Percentiles rank a stretch among this genome's conserved stretches.
Conservation (phyloP, 2,888 invertebrate genomes). For the Ophonus ardosiacus region DNA sequence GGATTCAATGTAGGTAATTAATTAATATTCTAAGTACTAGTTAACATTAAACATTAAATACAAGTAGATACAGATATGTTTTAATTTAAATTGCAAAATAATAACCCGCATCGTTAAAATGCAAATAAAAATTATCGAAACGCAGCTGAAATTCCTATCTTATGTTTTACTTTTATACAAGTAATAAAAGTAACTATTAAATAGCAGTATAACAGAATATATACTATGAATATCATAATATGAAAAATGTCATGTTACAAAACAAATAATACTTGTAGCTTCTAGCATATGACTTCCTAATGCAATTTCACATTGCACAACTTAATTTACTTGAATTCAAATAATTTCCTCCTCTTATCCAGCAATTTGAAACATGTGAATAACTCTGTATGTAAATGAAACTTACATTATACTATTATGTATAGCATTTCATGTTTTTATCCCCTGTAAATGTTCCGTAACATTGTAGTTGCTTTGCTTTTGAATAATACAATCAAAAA, state of each 20-base stretch:
- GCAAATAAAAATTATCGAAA: slow-evolving; percentile 5
- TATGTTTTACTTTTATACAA: neutral
- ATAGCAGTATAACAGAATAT: neutral
- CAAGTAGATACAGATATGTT: neutral
- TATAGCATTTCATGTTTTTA: neutral
- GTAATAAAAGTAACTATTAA: neutral
- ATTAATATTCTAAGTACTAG: too few relatives aligned
- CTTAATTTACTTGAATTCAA: neutral
- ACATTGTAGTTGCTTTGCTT: neutral
- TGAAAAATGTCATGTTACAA: too few relatives aligned
- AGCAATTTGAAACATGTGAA: neutral
- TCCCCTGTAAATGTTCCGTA: neutral
- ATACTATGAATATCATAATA: too few relatives aligned
- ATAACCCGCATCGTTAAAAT: slow-evolving; percentile 1
- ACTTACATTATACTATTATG: neutral
- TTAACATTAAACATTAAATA: too few relatives aligned
- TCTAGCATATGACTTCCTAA: too few relatives aligned
- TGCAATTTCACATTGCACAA: neutral
- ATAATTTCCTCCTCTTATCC: neutral
- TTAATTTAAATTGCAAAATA: neutral
- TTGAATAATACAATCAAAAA: neutral
- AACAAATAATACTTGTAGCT: too few relatives aligned
- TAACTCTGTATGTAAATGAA: neutral
- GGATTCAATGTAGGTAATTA: too few relatives aligned
- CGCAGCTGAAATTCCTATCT: neutral